Conservation (phyloP, 1,140 invertebrate genomes). For the Heliconius melpomene region DNA sequence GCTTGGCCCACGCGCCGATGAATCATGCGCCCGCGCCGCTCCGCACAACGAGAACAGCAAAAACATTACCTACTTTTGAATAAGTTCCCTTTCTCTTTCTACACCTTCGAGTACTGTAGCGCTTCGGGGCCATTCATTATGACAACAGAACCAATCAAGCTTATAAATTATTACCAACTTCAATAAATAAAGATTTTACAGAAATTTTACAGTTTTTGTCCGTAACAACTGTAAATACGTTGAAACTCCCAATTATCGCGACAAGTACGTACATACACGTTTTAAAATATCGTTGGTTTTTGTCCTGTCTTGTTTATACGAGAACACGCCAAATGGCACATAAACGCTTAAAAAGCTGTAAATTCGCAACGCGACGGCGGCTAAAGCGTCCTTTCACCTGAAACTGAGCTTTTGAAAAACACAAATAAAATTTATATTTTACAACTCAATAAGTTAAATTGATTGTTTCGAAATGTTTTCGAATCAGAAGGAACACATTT, state of each 20-base stretch:
- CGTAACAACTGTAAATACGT: neutral
- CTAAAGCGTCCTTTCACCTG: constrained; percentile 68
- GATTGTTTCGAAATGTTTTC: constrained; percentile 5
- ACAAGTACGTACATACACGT: constrained; percentile 34
- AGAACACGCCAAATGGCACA: constrained; percentile 64
- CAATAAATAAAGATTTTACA: constrained; percentile 19
- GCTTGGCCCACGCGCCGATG: constrained; percentile 73
- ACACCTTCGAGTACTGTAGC: constrained; percentile 61
- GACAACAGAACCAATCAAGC: constrained; percentile 37
- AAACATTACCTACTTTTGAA: constrained; percentile 81
- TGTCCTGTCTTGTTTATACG: constrained; percentile 55
- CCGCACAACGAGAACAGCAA: constrained; percentile 65
- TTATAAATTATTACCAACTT: constrained; percentile 35
- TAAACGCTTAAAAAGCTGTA: constrained; percentile 70
- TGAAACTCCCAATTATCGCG: neutral
- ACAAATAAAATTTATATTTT: constrained; percentile 28
- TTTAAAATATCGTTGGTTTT: constrained; percentile 54
- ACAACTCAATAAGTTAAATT: constrained; percentile 20
- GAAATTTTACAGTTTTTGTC: neutral
- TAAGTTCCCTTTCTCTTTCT: constrained; percentile 81
- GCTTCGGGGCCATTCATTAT: constrained; percentile 58
- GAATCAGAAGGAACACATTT: neutral
- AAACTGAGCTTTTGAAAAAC: constrained; percentile 45
- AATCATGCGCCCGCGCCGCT: constrained; percentile 64
- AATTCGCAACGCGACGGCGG: constrained; percentile 63